Evolutionary conservation across 2,888 invertebrate species (phyloP).

Genomic region (Vanessa cardui): DNA sequence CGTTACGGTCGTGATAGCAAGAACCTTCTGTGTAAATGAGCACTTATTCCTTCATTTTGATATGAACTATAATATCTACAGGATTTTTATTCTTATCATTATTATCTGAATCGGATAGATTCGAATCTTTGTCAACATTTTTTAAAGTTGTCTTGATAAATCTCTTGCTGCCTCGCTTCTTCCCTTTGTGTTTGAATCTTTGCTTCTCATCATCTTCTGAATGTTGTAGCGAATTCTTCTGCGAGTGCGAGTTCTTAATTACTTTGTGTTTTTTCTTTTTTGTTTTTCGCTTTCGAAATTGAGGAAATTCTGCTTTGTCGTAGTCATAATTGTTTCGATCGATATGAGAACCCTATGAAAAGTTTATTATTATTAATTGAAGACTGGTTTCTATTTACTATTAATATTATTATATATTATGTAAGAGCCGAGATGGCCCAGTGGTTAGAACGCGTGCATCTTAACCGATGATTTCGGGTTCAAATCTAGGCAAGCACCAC

Average conservation of each 20-base stretch:
- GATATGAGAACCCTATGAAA: conserved; percentile 11
- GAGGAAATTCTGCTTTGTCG: conserved; percentile 28
- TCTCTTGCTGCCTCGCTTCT: conserved; percentile 20
- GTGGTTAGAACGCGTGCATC: no score
- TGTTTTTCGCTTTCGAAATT: conserved; percentile 20
- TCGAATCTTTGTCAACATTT: conserved; percentile 23
- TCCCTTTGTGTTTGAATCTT: conserved; percentile 11
- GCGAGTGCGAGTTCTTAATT: conserved; percentile 17
- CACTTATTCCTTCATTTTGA: conserved; percentile 39
- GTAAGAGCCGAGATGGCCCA: no score
- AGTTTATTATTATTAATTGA: neutral
- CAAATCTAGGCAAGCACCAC: no score
- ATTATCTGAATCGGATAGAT: conserved; percentile 33
- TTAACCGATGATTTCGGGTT: no score
- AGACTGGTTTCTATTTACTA: neutral
- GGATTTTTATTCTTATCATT: conserved; percentile 27
- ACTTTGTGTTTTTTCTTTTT: conserved; percentile 25
- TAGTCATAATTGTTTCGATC: conserved; percentile 18
- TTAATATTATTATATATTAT: no score
- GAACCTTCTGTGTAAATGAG: no score
- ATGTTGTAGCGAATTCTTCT: conserved; percentile 18
- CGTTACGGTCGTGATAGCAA: no score
- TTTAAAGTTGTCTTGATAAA: conserved; percentile 34
- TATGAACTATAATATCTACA: conserved; percentile 40
- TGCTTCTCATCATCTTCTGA: conserved; percentile 10